Evolutionary conservation across 2,797 vertebrate genomes (phyloP), one percentile per base, ranked within the genome.

Genomic region (Valencia hispanica): DNA sequence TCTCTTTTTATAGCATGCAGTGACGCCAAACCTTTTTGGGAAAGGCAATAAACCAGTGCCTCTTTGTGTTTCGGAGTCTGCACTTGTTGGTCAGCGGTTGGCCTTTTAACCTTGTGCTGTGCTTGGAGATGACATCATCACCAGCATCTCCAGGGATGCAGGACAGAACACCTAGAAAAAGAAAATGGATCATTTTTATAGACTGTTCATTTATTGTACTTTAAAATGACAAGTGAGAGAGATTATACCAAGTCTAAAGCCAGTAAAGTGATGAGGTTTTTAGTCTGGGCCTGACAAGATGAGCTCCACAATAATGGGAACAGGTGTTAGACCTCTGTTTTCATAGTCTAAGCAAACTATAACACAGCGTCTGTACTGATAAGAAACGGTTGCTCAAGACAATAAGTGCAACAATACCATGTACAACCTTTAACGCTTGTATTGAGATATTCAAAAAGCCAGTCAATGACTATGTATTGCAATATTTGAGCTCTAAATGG

Each of bases 21-120:
- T 95, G 95, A 96, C 93, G 94, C 93, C 95, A 93, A 89, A 85
- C 79, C 91, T 89, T 91, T 91, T 94, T 94, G 91, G 92, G 92
- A 94, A 95, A 95, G 82, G 94, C 94, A 94, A 95, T 95, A 95
- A 95, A 95, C 89, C 72, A 82, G 92, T 92, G 92, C 84, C 87
- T 89, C 89, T 95, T 93, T 95, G 90, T 95, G 82, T 86, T 90
- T 76, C 84, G 55, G 78, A 92, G 92, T 93, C 91, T 93, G 88
- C 79, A 79, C 85, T 90, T 92, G 92, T 92, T 86, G 91, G 89
- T 91, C 90, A 91, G 80, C 4, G 12, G 61, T 27, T 92, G 91
- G 84, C 90, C 92, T 92, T 88, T 93, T 92, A 91, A 94, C 92
- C 92, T 83, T 77, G 74, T 76, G 78, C 51, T 79, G 85, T 91